A percentile compares a stretch with the other conserved stretches of the same genome.
Evolutionary conservation across 2,797 vertebrate genomes (phyloP).

Genomic region (Tenualosa thibaudeaui): DNA sequence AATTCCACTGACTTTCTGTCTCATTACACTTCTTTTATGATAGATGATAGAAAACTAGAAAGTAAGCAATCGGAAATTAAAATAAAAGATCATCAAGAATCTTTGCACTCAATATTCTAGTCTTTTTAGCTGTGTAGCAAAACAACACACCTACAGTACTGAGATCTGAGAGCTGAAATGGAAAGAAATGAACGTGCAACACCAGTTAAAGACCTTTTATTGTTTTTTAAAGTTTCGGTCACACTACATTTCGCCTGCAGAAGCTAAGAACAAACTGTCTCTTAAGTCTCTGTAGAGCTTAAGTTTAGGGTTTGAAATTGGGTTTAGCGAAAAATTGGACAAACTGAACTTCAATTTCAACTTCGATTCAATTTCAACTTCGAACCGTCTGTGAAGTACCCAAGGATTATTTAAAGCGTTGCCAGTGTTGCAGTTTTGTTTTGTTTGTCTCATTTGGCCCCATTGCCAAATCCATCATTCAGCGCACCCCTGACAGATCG

Average conservation of each 20-base stretch:
- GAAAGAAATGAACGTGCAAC: background rate
- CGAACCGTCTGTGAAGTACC: too few relatives aligned
- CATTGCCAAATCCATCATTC: background rate
- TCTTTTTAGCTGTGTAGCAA: background rate
- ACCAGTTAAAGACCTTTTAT: too few relatives aligned
- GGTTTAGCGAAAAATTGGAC: too few relatives aligned
- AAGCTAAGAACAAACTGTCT: too few relatives aligned
- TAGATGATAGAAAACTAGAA: background rate
- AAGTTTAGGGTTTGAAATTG: too few relatives aligned
- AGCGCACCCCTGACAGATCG: background rate
- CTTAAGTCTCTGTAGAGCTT: too few relatives aligned
- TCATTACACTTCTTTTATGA: background rate
- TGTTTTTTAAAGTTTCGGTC: too few relatives aligned
- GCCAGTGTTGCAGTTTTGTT: background rate
- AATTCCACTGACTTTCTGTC: background rate
- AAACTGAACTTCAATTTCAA: too few relatives aligned
- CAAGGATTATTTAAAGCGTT: too few relatives aligned
- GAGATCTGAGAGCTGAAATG: background rate
- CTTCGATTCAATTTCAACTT: too few relatives aligned
- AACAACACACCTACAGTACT: background rate
- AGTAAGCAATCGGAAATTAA: too few relatives aligned
- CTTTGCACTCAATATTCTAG: background rate
- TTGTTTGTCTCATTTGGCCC: background rate
- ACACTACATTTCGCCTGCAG: too few relatives aligned
- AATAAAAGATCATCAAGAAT: background rate